Evolutionary conservation across 2,888 invertebrate species (phyloP), one percentile per base, ranked within the genome.

Genomic region (Bedellia somnulentella): DNA sequence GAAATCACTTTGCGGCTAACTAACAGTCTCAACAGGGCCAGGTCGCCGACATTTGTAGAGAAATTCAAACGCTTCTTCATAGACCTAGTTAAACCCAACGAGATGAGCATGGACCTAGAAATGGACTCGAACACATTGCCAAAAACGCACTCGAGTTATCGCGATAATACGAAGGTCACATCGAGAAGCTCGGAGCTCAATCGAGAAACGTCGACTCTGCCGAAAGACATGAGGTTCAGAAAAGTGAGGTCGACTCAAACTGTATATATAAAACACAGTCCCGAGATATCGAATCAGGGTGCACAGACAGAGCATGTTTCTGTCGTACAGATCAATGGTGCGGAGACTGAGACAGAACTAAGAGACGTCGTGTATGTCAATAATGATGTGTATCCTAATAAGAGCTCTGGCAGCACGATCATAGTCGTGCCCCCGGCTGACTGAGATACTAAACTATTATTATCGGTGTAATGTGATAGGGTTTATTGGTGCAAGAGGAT

Each of bases 171-270:
- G 23, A 17, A 24, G 15, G 10, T 6, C 2, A 14, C 24, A 1
- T 27, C 32, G n/a, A 42, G 42, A 1, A 46, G 38, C 5, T 27
- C 57, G 3, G 70, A 71, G 22, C 23, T 44, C 0, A 47, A 5
- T 8, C n/a, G 71, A 29, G 71, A 70, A 23, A 46, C 70, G 0
- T 61, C 71, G 0, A 75, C 73, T 0, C 30, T 75, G 21, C 75
- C 75, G 0, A 75, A 73, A 47, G 73, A 75, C 23, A 73, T 75
- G 75, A 51, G 73, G 28, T 73, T 75, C 37, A 49, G 68, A 2
- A 71, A 67, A 47, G 71, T 66, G 0, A 38, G 52, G 18, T 73
- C 73, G 0, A 67, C 73, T 0, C 73, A 73, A 47, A 70, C 70
- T 0, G 71, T 75, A 2, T 71, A 71, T 32, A 66, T 73, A 1